These are phyloP conservation scores for Tokudaia tokunoshimensis DNA, from an alignment of 2,797 vertebrate species.

Conservation along the genomic window DNA sequence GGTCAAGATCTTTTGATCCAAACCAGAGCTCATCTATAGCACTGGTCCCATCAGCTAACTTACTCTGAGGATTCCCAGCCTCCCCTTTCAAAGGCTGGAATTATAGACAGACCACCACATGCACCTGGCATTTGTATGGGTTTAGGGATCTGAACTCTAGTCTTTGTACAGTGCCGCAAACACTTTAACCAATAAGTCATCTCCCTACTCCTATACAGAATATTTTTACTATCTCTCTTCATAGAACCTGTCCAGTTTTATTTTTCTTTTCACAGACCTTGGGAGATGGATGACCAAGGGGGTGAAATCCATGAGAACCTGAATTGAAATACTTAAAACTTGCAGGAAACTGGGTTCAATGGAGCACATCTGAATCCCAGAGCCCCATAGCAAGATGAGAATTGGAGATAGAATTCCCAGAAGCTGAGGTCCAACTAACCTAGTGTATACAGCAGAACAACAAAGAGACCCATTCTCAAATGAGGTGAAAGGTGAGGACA, in stretches of 20 bases:
- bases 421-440: not conserved
- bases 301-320: not conserved
- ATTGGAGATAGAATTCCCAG: not conserved
- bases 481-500: not conserved
- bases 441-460: not conserved
- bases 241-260: not conserved
- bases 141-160: not conserved
- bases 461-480: not conserved
- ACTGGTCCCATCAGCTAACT: not conserved
- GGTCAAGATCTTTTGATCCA: not conserved
- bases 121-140: not conserved
- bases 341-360: not conserved
- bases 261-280: not conserved
- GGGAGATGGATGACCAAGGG: not conserved
- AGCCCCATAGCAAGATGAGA: too few relatives aligned
- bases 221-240: not conserved
- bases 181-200: not conserved
- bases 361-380: not conserved
- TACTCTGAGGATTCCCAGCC: not conserved
- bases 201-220: not conserved
- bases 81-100: not conserved
- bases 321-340: not conserved
- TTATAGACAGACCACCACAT: not conserved
- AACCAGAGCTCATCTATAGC: not conserved
- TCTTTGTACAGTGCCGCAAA: not conserved